Evolutionary conservation across 2,797 vertebrate genomes (phyloP).

Genomic region (Phylloscopus collybita): DNA sequence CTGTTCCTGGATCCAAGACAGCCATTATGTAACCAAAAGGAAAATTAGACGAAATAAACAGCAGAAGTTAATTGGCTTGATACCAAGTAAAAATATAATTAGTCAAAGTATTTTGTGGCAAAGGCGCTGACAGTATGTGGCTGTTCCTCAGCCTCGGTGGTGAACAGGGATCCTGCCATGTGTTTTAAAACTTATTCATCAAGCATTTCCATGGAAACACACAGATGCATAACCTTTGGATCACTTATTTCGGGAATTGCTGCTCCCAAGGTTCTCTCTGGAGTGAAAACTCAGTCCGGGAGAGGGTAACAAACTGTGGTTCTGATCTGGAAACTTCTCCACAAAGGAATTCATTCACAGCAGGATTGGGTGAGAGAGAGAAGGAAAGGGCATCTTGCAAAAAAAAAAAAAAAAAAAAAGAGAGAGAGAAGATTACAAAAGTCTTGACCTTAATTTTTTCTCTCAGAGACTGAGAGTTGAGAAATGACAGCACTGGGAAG

Average conservation of each 20-base stretch:
- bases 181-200: constrained; percentile 46
- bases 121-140: neutral
- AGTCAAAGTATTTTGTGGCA: constrained; percentile 24
- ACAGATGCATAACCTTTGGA: constrained; percentile 16
- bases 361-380: neutral
- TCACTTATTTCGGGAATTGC: constrained; percentile 29
- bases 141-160: constrained; percentile 11
- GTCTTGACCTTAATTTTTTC: neutral
- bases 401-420: neutral
- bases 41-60: constrained; percentile 38
- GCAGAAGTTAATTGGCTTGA: constrained; percentile 39
- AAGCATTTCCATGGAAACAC: constrained; percentile 57
- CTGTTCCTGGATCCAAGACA: constrained; percentile 51
- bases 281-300: neutral
- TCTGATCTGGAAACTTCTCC: neutral
- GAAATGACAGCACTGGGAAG: neutral
- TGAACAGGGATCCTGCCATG: constrained; percentile 21
- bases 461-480: neutral
- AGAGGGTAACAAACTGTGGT: neutral
- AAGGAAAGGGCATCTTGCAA: neutral
- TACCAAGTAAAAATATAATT: constrained; percentile 49
- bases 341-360: neutral
- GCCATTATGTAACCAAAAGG: constrained; percentile 53
- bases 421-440: neutral
- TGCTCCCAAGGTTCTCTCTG: neutral